Conservation (phyloP, 2,888 invertebrate genomes). For the Drosophila infuscata region DNA sequence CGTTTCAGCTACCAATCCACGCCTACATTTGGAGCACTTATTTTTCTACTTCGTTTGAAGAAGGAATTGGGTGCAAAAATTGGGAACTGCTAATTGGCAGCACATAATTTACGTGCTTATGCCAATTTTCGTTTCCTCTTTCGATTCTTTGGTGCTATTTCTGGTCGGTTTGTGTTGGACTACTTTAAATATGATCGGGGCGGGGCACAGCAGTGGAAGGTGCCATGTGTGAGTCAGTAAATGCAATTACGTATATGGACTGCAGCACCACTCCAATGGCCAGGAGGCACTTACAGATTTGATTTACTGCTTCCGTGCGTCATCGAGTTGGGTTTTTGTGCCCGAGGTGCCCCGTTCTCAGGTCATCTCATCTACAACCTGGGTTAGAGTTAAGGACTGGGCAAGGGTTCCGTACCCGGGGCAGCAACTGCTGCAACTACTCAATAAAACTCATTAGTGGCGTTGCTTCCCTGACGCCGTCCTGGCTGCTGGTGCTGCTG, state of each 20-base stretch:
- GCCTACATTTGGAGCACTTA: slow-evolving; percentile 19
- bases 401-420: slow-evolving; percentile 18
- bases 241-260: slow-evolving; percentile 64
- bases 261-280: slow-evolving; percentile 34
- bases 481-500: background rate
- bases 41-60: slow-evolving; percentile 32
- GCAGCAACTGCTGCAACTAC: slow-evolving; percentile 56
- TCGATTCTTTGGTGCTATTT: slow-evolving; percentile 53
- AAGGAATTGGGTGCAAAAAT: slow-evolving; percentile 67
- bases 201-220: background rate
- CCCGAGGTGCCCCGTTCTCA: slow-evolving; percentile 16
- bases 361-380: slow-evolving; percentile 1
- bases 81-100: slow-evolving; percentile 78
- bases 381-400: slow-evolving; percentile 1
- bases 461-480: slow-evolving; percentile 61
- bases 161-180: slow-evolving; percentile 14
- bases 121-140: slow-evolving; percentile 67
- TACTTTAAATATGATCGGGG: slow-evolving; percentile 9
- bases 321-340: slow-evolving; percentile 68
- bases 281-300: slow-evolving; percentile 73
- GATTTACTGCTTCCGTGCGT: slow-evolving; percentile 81
- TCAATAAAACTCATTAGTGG: slow-evolving; percentile 82
- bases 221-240: slow-evolving; percentile 52
- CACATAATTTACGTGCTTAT: slow-evolving; percentile 79
- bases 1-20: slow-evolving; percentile 19